Percentiles rank a stretch among this genome's conserved stretches.
Evolutionary conservation across 2,113 vertebrate genomes (phyloP).

Genomic region (Anser cygnoides): DNA sequence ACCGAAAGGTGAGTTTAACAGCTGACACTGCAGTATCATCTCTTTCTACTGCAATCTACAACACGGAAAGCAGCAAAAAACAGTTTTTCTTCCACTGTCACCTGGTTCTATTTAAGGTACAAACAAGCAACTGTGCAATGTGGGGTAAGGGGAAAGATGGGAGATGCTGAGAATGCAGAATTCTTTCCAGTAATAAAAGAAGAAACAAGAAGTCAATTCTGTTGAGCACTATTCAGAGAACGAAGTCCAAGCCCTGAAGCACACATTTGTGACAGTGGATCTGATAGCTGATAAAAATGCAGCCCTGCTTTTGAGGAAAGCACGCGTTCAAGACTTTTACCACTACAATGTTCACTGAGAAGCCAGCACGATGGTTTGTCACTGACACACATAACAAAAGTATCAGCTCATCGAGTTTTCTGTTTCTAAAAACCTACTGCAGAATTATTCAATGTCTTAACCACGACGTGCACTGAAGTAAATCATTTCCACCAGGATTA

Average conservation of each 20-base stretch:
- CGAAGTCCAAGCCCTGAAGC: not conserved
- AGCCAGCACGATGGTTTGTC: not conserved
- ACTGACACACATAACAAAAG: not conserved
- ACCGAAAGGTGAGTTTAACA: not conserved
- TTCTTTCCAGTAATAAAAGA: not conserved
- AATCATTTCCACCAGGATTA: not conserved
- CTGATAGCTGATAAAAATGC: not conserved
- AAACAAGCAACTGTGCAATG: not conserved
- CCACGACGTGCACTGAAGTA: not conserved
- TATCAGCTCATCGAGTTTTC: not conserved
- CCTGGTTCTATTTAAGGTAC: not conserved
- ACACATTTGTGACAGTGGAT: not conserved
- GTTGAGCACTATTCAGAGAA: not conserved
- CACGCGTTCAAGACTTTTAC: not conserved
- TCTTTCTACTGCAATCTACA: not conserved
- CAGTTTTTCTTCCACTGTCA: not conserved
- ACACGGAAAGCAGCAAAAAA: not conserved
- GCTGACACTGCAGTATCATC: not conserved
- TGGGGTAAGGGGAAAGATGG: not conserved
- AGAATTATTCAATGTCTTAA: not conserved
- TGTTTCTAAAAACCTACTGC: too few species aligned
- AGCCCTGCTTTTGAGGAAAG: not conserved
- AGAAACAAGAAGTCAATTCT: not conserved
- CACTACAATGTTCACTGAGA: fast-evolving
- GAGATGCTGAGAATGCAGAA: not conserved